A percentile compares a stretch with the other conserved stretches of the same genome.
phyloP scores from a whole-genome alignment of 2,888 invertebrate genomes.

The Leistus spinibarbis region DNA sequence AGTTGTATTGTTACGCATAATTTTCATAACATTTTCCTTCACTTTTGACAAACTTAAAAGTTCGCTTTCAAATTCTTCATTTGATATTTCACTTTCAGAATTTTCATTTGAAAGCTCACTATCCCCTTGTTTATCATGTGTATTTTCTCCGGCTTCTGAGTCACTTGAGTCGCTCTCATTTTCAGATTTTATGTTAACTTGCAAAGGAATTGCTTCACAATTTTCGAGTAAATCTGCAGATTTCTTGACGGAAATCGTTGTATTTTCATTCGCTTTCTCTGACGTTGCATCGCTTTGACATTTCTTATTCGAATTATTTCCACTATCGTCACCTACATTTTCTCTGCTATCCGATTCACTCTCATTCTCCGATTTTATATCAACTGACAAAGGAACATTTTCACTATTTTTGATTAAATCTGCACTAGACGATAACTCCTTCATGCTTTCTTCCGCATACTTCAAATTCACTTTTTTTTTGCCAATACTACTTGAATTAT shows the following conservation, averaged over 20 bases:
- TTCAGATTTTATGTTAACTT: background rate
- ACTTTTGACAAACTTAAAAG: background rate
- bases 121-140: background rate
- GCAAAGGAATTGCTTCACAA: background rate
- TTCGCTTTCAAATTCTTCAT: background rate
- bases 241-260: background rate
- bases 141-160: background rate
- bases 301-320: background rate
- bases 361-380: no score
- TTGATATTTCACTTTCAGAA: background rate
- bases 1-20: background rate
- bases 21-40: background rate
- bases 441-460: no score
- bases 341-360: no score
- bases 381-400: no score
- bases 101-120: background rate
- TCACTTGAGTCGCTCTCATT: background rate
- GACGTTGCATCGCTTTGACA: background rate
- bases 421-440: no score
- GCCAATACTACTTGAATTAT: no score
- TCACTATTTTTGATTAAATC: no score
- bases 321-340: no score
- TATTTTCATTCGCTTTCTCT: background rate
- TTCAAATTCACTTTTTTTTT: no score
- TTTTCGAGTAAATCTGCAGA: background rate